Evolutionary conservation across 2,797 vertebrate species (phyloP).

Genomic region (Miichthys miiuy): DNA sequence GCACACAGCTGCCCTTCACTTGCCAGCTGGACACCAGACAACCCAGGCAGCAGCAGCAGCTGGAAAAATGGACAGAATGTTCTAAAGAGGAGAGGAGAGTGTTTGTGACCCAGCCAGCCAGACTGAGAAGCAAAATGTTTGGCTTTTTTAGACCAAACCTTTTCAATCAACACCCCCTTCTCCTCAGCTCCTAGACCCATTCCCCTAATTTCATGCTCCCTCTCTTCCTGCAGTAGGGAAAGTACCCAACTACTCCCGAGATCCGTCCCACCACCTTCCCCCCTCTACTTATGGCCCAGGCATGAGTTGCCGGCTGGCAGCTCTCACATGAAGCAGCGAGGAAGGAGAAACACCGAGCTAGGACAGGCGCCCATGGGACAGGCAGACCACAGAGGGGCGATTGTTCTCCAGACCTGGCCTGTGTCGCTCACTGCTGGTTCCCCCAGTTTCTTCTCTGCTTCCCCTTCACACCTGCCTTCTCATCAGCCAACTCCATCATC

Average conservation of each 20-base stretch:
- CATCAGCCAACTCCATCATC: slow-evolving; percentile 17
- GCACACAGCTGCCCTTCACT: slow-evolving; percentile 76
- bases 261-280: not conserved
- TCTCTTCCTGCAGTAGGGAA: slow-evolving; percentile 39
- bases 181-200: slow-evolving; percentile 7
- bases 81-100: slow-evolving; percentile 61
- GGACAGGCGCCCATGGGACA: not conserved
- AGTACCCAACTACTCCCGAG: slow-evolving; percentile 40
- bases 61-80: slow-evolving; percentile 83
- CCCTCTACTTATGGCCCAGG: not conserved
- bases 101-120: slow-evolving; percentile 52
- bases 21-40: slow-evolving; percentile 81
- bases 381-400: slow-evolving; percentile 41
- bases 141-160: slow-evolving; percentile 46
- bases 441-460: slow-evolving; percentile 12
- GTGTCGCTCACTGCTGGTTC: slow-evolving; percentile 6
- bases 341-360: not conserved
- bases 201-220: slow-evolving; percentile 44
- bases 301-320: slow-evolving; percentile 33
- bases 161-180: slow-evolving; percentile 41
- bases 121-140: slow-evolving; percentile 51
- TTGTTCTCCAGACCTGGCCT: slow-evolving; percentile 48
- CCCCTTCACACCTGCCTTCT: slow-evolving; percentile 46
- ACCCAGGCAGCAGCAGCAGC: slow-evolving; percentile 74
- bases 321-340: slow-evolving; percentile 1